phyloP scores from a whole-genome alignment of 2,888 invertebrate genomes.

The Onthophagus sagittarius region DNA sequence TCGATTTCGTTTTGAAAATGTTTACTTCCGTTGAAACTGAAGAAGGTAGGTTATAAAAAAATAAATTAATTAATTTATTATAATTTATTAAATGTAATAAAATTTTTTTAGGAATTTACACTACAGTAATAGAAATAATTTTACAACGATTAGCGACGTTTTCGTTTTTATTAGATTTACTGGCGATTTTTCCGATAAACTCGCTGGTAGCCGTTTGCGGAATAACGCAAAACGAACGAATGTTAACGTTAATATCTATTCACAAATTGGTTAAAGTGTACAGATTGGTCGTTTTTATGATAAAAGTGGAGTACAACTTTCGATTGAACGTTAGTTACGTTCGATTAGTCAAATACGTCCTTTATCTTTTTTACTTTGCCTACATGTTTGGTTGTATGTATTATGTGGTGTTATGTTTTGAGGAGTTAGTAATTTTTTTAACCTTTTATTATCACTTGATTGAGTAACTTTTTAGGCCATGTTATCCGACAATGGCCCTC shows the following conservation, averaged over 20 bases:
- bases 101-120: constrained; percentile 10
- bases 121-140: constrained; percentile 17
- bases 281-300: constrained; percentile 25
- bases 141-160: constrained; percentile 24
- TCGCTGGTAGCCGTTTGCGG: constrained; percentile 13
- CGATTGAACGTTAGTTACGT: constrained; percentile 27
- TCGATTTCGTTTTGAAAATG: constrained; percentile 25
- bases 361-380: constrained; percentile 26
- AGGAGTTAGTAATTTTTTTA: not conserved
- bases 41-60: constrained; percentile 16
- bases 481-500: constrained; percentile 18
- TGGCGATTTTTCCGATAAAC: constrained; percentile 27
- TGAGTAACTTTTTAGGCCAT: constrained; percentile 19
- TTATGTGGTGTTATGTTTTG: constrained; percentile 26
- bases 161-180: constrained; percentile 27
- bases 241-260: constrained; percentile 14
- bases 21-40: constrained; percentile 29
- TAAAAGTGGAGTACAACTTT: constrained; percentile 30
- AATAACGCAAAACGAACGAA: constrained; percentile 13
- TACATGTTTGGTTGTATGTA: constrained; percentile 29
- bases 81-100: not conserved
- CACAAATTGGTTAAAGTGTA: constrained; percentile 25
- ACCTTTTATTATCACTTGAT: not conserved
- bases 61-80: not conserved
- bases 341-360: constrained; percentile 29